These are phyloP conservation scores for Gopherus evgoodei DNA, from an alignment of 2,113 vertebrate genomes.

Conservation along the genomic window DNA sequence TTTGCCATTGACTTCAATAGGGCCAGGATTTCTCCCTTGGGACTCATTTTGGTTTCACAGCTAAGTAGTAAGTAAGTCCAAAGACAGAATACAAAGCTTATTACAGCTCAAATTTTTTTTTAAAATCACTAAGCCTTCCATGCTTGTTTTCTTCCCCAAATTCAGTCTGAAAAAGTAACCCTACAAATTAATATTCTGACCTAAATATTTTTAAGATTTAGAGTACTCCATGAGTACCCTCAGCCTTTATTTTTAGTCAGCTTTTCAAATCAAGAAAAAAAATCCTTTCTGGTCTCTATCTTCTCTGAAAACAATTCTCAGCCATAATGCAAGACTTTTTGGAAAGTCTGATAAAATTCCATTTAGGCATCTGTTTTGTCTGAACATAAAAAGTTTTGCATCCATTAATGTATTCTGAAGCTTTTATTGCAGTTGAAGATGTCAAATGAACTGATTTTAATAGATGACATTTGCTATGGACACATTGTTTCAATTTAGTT, in stretches of 20 bases:
- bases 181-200: neutral
- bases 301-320: neutral
- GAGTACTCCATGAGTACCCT: neutral
- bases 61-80: neutral
- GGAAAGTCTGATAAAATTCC: neutral
- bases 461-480: constrained; percentile 37
- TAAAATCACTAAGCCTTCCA: neutral
- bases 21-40: constrained; percentile 17
- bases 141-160: neutral
- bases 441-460: constrained; percentile 22
- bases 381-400: neutral
- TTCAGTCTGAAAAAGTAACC: neutral
- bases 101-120: neutral
- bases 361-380: neutral
- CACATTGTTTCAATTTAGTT: constrained; percentile 50
- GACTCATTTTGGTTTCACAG: neutral
- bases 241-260: constrained; percentile 7
- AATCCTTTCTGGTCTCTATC: neutral
- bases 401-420: neutral
- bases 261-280: fast-evolving
- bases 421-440: neutral
- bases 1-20: constrained; percentile 3
- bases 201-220: neutral
- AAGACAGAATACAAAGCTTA: neutral
- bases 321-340: neutral